Percentiles rank a stretch among this genome's conserved stretches.
Conservation (phyloP, 92 coral and sea anemone species). For the Paragorgia papillata region DNA sequence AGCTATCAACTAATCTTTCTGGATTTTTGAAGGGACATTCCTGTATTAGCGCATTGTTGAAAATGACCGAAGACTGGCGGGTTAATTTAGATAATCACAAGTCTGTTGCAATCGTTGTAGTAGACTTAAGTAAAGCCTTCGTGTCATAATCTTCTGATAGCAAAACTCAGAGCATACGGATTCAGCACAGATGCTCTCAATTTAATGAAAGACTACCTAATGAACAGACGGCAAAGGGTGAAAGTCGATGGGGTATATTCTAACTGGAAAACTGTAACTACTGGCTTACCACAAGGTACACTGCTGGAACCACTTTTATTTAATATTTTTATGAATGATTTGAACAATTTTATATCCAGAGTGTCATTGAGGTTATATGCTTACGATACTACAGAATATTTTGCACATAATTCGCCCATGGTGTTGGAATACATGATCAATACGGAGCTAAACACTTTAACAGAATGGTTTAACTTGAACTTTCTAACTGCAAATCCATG, state of each 20-base stretch:
- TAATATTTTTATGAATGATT: constrained; percentile 44
- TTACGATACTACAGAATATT: constrained; percentile 3
- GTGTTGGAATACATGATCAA: constrained; percentile 1
- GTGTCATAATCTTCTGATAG: neutral
- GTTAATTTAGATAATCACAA: constrained; percentile 17
- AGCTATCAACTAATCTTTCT: constrained; percentile 46
- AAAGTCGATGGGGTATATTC: constrained; percentile 24
- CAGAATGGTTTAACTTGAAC: constrained; percentile 29
- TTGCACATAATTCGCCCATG: constrained; percentile 21
- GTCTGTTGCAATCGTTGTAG: constrained; percentile 47
- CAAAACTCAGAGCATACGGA: neutral
- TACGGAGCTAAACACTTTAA: neutral
- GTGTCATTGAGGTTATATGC: constrained; percentile 32
- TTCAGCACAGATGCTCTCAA: constrained; percentile 8
- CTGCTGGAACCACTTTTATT: constrained; percentile 33
- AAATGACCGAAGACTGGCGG: constrained; percentile 46
- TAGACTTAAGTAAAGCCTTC: constrained; percentile 47
- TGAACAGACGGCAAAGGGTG: constrained; percentile 27
- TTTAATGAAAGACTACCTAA: constrained; percentile 19
- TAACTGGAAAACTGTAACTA: constrained; percentile 2
- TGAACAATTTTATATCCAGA: constrained; percentile 25
- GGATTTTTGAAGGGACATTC: constrained; percentile 55
- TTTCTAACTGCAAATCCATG: constrained; percentile 36
- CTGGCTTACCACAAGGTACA: constrained; percentile 41
- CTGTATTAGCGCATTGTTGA: neutral